Base-by-base conservation (phyloP, 2,113 vertebrate genomes). In the Thamnaconus septentrionalis region DNA sequence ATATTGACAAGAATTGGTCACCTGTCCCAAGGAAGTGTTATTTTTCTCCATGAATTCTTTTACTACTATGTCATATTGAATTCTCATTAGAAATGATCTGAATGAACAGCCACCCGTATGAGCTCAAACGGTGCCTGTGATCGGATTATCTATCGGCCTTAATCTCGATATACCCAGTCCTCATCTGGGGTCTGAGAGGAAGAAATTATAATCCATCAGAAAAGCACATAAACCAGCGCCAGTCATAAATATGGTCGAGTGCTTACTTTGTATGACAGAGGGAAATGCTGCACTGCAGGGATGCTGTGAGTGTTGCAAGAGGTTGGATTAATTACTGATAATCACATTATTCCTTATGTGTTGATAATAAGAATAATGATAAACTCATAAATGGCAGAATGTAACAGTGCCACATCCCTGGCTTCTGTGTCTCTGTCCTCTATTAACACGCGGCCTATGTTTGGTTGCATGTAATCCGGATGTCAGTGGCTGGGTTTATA, bases 91-190 rank as follows among this genome's bases (percentile, higher is more conserved):
- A 49, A 75, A 73, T 69, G 54, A 50, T 50, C 80, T 69, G n/a
- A 69, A 53, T 77, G 61, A 82, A 68, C 5, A 10, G 31, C 50
- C 45, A 50, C 58, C 49, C n/a, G 5, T 53, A 8, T 65, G 59
- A 64, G n/a, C 73, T 77, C 52, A 69, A 70, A 68, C 68, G 57
- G 57, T 11, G 10, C 49, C 53, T 46, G 40, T 66, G 71, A 82
- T 74, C 67, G 71, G 88, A 90, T 91, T 90, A 90, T 88, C 81
- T 79, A 69, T 81, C 80, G 68, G 73, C 76, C 77, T 91, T 92
- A 90, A 91, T 92, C 89, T 85, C 56, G 40, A 86, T 82, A 78
- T 87, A 69, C 61, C 45, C 52, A 48, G 70, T 70, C 64, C 79
- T 90, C 81, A 80, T 86, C 76, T 73, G 76, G 50, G 52, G 71